phyloP scores from a whole-genome alignment of 35 echinoderm and acorn worm genomes.

The Nesometra sesokonis region DNA sequence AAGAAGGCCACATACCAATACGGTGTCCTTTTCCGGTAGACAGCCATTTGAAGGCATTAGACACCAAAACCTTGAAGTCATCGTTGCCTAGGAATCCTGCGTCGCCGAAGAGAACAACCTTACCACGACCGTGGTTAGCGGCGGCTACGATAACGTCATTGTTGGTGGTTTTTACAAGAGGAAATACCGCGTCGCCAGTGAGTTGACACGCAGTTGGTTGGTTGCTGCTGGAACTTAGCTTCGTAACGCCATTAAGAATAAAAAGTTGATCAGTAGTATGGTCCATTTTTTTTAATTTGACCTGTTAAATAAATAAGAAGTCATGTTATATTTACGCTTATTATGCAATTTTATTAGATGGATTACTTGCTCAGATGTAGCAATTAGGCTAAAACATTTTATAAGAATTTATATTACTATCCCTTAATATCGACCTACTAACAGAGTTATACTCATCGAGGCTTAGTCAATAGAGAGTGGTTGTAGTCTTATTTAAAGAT shows the following conservation, averaged over 20 bases:
- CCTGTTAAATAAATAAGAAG: too few species aligned
- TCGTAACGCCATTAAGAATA: not conserved
- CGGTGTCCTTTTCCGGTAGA: not conserved
- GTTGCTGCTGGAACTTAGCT: not conserved
- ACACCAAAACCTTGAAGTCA: not conserved
- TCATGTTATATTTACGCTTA: too few species aligned
- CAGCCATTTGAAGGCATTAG: not conserved
- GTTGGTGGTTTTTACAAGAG: not conserved
- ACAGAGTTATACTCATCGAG: too few species aligned
- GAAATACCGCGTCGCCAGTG: not conserved
- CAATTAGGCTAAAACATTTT: too few species aligned
- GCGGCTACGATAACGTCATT: not conserved
- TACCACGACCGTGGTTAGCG: not conserved
- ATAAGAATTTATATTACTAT: too few species aligned
- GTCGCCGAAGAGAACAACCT: not conserved
- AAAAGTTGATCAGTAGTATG: not conserved
- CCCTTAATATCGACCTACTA: too few species aligned
- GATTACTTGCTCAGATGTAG: too few species aligned
- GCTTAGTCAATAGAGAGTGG: too few species aligned
- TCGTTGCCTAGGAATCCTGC: not conserved
- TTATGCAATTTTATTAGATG: too few species aligned
- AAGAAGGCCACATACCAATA: not conserved
- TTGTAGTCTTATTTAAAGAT: too few species aligned
- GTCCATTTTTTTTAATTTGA: too few species aligned
- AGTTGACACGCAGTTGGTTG: not conserved